A percentile compares a stretch with the other conserved stretches of the same genome.
Conservation (phyloP, 2,888 invertebrate species). For the Megastigmus dorsalis region DNA sequence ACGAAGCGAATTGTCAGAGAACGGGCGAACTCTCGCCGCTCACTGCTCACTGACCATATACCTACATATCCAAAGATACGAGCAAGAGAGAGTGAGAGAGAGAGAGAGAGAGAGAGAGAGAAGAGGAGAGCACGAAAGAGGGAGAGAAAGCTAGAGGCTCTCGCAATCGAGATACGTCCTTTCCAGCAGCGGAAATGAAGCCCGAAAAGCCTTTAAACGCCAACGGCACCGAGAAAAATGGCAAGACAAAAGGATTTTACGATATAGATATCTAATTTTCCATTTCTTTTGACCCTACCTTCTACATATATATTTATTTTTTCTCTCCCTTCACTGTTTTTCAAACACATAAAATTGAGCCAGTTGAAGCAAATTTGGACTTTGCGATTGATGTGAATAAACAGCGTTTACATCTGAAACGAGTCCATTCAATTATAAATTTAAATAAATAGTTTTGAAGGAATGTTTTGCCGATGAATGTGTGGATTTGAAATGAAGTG, state of each 20-base stretch:
- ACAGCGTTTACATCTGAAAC: too few relatives aligned
- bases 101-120: background rate
- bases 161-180: constrained; percentile 31
- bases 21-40: constrained; percentile 45
- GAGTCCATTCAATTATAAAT: too few relatives aligned
- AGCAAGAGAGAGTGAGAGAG: background rate
- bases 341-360: background rate
- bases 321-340: too few relatives aligned
- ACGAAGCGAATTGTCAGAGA: constrained; percentile 68
- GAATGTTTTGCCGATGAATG: too few relatives aligned
- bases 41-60: constrained; percentile 24
- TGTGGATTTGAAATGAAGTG: too few relatives aligned
- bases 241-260: constrained; percentile 23
- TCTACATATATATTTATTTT: too few relatives aligned
- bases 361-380: background rate
- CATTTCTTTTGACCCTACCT: background rate
- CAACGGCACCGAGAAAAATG: constrained; percentile 14
- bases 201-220: constrained; percentile 37
- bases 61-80: constrained; percentile 27
- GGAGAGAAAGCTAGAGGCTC: background rate
- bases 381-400: too few relatives aligned
- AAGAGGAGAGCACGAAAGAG: too few relatives aligned
- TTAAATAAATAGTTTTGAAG: too few relatives aligned
- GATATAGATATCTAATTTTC: constrained; percentile 1
- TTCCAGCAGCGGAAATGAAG: constrained; percentile 41